phyloP scores from a whole-genome alignment of 2,797 vertebrate species.

The Acipenser transmontanus region DNA sequence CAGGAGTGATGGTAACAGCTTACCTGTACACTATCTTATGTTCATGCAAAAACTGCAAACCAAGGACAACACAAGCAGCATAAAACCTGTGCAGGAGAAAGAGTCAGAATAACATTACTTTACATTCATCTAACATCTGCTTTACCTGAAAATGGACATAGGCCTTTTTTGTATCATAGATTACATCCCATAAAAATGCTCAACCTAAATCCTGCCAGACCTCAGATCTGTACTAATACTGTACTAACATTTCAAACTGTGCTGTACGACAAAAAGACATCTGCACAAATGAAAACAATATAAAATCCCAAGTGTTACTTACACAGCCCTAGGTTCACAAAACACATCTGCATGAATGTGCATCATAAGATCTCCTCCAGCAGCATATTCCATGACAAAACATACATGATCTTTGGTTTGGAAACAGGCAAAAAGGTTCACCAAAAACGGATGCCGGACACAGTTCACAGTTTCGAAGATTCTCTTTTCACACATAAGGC shows the following conservation, averaged over 20 bases:
- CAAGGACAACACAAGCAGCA: slow-evolving; percentile 91
- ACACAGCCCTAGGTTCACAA: slow-evolving; percentile 90
- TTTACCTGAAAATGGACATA: too few relatives aligned
- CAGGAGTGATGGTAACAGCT: slow-evolving; percentile 26
- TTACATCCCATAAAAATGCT: too few relatives aligned
- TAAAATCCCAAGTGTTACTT: slow-evolving; percentile 49
- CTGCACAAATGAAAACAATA: not conserved
- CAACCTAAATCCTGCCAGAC: too few relatives aligned
- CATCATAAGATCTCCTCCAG: slow-evolving; percentile 98
- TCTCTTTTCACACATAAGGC: slow-evolving; percentile 96
- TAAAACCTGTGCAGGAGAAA: slow-evolving; percentile 74
- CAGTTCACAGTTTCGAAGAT: slow-evolving; percentile 98
- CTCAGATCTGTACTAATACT: too few relatives aligned
- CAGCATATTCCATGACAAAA: slow-evolving; percentile 98
- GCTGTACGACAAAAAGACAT: not conserved
- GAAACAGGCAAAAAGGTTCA: slow-evolving; percentile 98
- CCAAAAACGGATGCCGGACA: slow-evolving; percentile 94
- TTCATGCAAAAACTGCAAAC: slow-evolving; percentile 94
- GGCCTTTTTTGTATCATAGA: too few relatives aligned
- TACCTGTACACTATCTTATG: slow-evolving; percentile 98
- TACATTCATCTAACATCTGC: too few relatives aligned
- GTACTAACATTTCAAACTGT: not conserved
- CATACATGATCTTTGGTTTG: slow-evolving; percentile 97
- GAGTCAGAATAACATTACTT: slow-evolving; percentile 17
- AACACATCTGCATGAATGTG: slow-evolving; percentile 98